phyloP scores from a whole-genome alignment of 53 echinoderm and acorn worm genomes.

The Mesocentrotus franciscanus region DNA sequence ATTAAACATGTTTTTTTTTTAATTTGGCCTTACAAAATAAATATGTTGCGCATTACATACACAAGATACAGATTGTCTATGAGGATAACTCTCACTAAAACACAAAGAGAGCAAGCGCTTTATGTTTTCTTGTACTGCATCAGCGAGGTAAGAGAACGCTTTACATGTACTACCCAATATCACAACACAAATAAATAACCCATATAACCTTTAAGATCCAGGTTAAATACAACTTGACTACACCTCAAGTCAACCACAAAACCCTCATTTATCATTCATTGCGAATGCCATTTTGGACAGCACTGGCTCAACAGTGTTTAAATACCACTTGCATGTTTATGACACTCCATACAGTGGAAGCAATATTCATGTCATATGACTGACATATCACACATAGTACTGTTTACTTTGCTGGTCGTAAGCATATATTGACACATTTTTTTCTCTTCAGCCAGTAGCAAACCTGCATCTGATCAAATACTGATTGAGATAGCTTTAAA shows the following conservation, averaged over 20 bases:
- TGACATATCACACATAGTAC: background rate
- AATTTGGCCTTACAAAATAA: too few species aligned
- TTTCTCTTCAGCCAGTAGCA: background rate
- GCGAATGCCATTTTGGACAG: background rate
- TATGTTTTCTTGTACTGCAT: background rate
- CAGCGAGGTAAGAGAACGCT: background rate
- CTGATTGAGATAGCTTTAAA: background rate
- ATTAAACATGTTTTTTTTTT: too few species aligned
- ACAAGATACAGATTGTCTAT: background rate
- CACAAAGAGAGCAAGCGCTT: background rate
- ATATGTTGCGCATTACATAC: too few species aligned
- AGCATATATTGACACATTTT: constrained; percentile 35
- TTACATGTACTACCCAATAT: background rate
- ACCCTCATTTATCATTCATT: background rate
- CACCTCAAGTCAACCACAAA: background rate
- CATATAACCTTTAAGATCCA: background rate
- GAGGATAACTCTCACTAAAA: background rate
- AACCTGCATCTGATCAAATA: constrained; percentile 14
- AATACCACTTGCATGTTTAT: background rate
- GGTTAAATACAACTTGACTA: background rate
- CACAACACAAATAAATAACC: background rate
- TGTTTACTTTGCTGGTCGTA: background rate
- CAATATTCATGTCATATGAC: constrained; percentile 28
- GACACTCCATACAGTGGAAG: background rate
- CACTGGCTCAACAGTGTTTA: background rate